phyloP scores from a whole-genome alignment of 1,140 invertebrate species.

The Hormaphis cornu region DNA sequence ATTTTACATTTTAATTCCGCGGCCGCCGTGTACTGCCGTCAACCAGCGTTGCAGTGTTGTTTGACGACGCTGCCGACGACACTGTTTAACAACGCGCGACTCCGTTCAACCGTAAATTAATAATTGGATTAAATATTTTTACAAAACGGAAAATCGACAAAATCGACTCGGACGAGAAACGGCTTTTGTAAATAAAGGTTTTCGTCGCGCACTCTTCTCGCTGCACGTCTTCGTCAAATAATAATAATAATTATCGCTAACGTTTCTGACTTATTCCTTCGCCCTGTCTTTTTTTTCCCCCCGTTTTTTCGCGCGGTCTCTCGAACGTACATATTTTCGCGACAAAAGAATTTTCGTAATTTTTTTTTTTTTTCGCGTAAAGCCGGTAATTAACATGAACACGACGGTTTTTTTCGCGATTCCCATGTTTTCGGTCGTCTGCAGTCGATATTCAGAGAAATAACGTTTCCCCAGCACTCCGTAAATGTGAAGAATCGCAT shows the following conservation, averaged over 20 bases:
- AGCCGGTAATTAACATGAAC: background rate
- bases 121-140: slow-evolving; percentile 13
- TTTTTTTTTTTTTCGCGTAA: too few relatives aligned
- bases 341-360: too few relatives aligned
- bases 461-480: too few relatives aligned
- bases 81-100: background rate
- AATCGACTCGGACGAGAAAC: background rate
- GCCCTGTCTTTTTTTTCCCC: too few relatives aligned
- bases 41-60: background rate
- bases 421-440: background rate
- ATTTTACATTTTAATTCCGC: slow-evolving; percentile 3
- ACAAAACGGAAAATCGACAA: slow-evolving; percentile 2
- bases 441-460: background rate
- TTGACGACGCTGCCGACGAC: background rate
- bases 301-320: too few relatives aligned
- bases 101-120: background rate
- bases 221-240: too few relatives aligned
- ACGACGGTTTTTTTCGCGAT: background rate
- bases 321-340: too few relatives aligned
- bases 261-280: too few relatives aligned
- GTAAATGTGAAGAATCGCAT: too few relatives aligned
- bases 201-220: background rate
- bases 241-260: too few relatives aligned
- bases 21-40: too few relatives aligned
- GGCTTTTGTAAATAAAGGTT: background rate